Conservation (phyloP, 2,888 invertebrate species). For the Tromatobia lineatoria region DNA sequence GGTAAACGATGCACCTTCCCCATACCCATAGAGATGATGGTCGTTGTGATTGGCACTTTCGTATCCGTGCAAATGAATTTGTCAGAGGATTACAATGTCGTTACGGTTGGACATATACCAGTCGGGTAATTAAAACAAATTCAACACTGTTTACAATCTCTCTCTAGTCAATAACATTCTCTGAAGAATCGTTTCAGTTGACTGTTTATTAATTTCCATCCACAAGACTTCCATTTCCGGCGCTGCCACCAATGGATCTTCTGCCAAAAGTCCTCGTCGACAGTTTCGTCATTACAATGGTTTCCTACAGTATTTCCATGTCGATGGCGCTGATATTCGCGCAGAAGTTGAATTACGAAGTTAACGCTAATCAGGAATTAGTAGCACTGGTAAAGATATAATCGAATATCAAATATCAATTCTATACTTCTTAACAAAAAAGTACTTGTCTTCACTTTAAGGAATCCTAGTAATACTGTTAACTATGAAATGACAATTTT, state of each 20-base stretch:
- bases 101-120: conserved; percentile 92
- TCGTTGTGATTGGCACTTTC: conserved; percentile 91
- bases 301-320: conserved; percentile 91
- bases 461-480: too few species aligned
- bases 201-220: conserved; percentile 22
- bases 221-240: conserved; percentile 87
- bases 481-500: too few species aligned
- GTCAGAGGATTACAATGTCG: conserved; percentile 87
- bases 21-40: conserved; percentile 93
- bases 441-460: too few species aligned
- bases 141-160: background rate
- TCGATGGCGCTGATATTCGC: conserved; percentile 92
- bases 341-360: conserved; percentile 89
- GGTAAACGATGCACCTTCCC: conserved; percentile 90
- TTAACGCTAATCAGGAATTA: conserved; percentile 91
- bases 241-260: conserved; percentile 87
- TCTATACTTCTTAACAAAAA: background rate
- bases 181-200: background rate
- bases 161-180: background rate
- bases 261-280: conserved; percentile 87
- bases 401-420: background rate
- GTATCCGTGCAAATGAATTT: conserved; percentile 89
- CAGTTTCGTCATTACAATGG: conserved; percentile 89
- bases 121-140: conserved; percentile 89
- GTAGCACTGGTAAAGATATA: conserved; percentile 87